Evolutionary conservation across 2,113 vertebrate species (phyloP), one percentile per base, ranked within the genome.

Genomic region (Oophaga pumilio): DNA sequence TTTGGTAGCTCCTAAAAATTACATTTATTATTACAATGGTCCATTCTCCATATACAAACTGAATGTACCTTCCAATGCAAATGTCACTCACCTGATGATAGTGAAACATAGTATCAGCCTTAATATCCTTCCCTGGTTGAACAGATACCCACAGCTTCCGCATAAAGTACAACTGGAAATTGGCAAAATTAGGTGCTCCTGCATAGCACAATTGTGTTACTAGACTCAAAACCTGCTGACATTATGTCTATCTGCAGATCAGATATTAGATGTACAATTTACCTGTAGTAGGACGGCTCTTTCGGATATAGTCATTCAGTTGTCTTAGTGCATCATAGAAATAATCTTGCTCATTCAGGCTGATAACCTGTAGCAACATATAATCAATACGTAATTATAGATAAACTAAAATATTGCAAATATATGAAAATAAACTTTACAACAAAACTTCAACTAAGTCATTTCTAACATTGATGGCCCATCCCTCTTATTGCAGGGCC

Each of bases 241-340:
- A 50, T 5, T 50, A 50, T 11, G 0, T 77, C 6, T 53, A 24
- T 56, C 8, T 53, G 22, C 50, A 53, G 7, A 13, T 77, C 76
- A 53, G 50, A 56, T 20, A 56, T 12, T 1, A 4, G 4, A 81
- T 33, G 1, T 15, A 49, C 9, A 87, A 49, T 18, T 59, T 14
- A 88, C 87, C 87, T 88, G 87, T 71, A 56, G 80, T 53, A 92
- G 57, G 94, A 95, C 91, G 98, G 89, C 92, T 94, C 86, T 92
- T 97, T 90, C 92, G 96, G 85, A 94, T 95, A 96, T 96, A 99
- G 89, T 99, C 96, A 3, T 96, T 97, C 90, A 98, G 94, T 71
- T 97, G 94, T 87, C 96, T 95, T 89, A 99, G 91, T 68, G 96
- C 97, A 90, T 99, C 98, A 13, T 99, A 99, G 94, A 99, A 99